Conservation (phyloP, 2,113 vertebrate species). For the Passer montanus region DNA sequence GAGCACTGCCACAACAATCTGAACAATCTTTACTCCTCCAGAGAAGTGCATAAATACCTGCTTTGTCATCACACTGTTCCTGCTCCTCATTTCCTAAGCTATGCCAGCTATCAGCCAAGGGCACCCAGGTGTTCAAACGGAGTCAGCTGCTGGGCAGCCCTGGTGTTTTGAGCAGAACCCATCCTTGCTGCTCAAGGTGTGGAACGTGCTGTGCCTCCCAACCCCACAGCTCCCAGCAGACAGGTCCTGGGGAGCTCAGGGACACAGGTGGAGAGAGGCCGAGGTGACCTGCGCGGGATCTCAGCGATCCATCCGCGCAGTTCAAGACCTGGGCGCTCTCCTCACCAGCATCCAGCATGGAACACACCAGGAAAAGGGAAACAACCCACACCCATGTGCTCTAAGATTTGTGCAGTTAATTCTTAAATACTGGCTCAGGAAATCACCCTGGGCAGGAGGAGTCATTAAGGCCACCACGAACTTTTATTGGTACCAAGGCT, state of each 20-base stretch:
- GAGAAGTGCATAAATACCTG: background rate
- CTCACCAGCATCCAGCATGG: background rate
- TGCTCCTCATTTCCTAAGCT: background rate
- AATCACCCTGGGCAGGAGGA: background rate
- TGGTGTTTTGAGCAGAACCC: background rate
- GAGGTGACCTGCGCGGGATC: fast-evolving
- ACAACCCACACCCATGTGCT: fast-evolving
- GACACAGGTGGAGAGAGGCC: background rate
- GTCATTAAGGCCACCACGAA: background rate
- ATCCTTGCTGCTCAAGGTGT: background rate
- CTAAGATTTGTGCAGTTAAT: background rate
- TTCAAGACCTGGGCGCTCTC: background rate
- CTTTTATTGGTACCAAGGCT: background rate
- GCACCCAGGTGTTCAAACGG: fast-evolving
- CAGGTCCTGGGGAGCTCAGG: fast-evolving
- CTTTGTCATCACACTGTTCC: background rate
- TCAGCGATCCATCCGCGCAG: fast-evolving
- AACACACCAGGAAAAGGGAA: fast-evolving
- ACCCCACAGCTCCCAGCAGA: fast-evolving
- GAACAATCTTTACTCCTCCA: background rate
- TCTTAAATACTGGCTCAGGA: background rate
- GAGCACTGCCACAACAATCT: background rate
- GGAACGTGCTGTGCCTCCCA: fast-evolving
- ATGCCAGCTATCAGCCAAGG: background rate
- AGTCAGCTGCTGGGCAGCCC: fast-evolving